Conservation (phyloP, 2,797 vertebrate species). For the Pitangus sulphuratus region DNA sequence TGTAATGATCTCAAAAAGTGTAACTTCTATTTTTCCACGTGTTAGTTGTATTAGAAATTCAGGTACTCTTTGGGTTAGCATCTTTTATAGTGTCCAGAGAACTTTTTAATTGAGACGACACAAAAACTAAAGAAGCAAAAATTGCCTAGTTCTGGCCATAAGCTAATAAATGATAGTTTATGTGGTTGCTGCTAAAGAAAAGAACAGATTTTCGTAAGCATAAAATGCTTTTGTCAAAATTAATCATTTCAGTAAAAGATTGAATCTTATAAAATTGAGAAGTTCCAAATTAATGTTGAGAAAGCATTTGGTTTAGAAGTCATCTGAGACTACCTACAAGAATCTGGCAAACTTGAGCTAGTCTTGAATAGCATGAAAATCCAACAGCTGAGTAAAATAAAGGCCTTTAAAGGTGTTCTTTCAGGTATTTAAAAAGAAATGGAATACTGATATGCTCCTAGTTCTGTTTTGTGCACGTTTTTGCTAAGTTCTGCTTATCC, state of each 20-base stretch:
- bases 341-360: background rate
- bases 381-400: background rate
- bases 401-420: background rate
- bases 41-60: background rate
- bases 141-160: background rate
- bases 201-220: background rate
- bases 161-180: background rate
- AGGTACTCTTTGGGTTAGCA: background rate
- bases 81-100: background rate
- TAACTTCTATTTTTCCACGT: background rate
- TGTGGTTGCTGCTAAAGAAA: fast-evolving
- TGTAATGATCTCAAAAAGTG: background rate
- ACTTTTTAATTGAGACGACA: background rate
- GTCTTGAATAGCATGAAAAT: background rate
- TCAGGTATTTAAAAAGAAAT: background rate
- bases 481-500: background rate
- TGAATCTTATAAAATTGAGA: fast-evolving
- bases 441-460: fast-evolving
- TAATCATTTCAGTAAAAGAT: background rate
- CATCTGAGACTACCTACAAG: background rate
- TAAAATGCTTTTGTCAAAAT: background rate
- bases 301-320: background rate
- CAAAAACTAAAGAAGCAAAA: background rate
- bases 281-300: background rate
- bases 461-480: background rate